Conservation (phyloP, 2,888 invertebrate genomes). For the Agonopterix subpropinquella region DNA sequence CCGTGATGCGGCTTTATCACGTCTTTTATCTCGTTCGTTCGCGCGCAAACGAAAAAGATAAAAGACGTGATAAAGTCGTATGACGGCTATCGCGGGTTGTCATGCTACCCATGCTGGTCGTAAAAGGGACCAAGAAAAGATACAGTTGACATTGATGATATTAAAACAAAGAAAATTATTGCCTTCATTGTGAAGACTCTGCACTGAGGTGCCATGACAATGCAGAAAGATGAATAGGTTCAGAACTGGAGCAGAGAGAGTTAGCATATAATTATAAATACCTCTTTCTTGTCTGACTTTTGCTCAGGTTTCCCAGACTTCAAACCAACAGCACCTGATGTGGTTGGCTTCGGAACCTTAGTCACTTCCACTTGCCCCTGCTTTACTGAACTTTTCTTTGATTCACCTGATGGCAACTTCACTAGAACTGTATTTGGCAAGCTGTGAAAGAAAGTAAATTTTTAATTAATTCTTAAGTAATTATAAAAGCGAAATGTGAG, state of each 20-base stretch:
- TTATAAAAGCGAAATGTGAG: background rate
- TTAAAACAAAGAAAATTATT: no score
- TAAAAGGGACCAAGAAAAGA: no score
- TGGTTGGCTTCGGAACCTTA: constrained; percentile 52
- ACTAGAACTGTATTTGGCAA: constrained; percentile 66
- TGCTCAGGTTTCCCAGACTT: constrained; percentile 43
- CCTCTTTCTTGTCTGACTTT: constrained; percentile 57
- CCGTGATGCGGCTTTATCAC: no score
- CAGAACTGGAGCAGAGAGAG: background rate
- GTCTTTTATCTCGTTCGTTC: no score
- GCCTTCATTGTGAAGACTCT: no score
- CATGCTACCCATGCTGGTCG: no score
- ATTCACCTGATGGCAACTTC: constrained; percentile 63
- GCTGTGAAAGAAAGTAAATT: constrained; percentile 29
- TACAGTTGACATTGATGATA: no score
- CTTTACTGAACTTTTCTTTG: constrained; percentile 52
- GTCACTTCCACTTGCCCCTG: constrained; percentile 61
- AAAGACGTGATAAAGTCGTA: no score
- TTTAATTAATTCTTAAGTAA: background rate
- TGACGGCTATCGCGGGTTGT: no score
- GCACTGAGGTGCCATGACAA: no score
- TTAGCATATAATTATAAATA: constrained; percentile 12
- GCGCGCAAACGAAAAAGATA: no score
- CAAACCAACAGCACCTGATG: constrained; percentile 39
- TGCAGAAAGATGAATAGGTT: no score